These are phyloP conservation scores for Chaetops frenatus DNA, from an alignment of 2,113 vertebrate species.

Conservation along the genomic window DNA sequence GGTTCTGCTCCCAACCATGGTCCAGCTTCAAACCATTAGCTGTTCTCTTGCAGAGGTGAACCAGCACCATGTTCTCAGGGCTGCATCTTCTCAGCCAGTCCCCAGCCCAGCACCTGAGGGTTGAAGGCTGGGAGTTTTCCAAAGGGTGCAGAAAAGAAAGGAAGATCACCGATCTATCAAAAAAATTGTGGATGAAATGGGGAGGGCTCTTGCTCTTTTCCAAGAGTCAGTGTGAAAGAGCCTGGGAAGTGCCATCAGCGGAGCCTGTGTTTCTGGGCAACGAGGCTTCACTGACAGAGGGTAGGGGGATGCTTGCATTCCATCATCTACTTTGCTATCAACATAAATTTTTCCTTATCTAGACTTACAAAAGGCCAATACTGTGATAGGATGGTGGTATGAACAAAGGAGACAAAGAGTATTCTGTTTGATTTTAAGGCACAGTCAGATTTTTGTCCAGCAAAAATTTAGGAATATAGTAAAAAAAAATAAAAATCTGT, in stretches of 20 bases:
- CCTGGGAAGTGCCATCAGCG: background rate
- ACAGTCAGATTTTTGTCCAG: background rate
- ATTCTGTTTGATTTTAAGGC: background rate
- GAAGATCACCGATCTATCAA: background rate
- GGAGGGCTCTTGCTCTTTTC: background rate
- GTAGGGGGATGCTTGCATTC: background rate
- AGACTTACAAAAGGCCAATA: background rate
- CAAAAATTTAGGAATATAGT: background rate
- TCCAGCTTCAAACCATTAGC: background rate
- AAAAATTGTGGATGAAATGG: background rate
- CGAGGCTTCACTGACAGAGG: background rate
- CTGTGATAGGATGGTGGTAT: background rate
- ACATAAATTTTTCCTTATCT: background rate
- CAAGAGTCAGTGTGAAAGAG: background rate
- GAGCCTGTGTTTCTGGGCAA: background rate
- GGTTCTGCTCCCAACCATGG: background rate
- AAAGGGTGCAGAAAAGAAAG: background rate
- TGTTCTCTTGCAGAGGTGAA: background rate
- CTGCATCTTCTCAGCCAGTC: background rate
- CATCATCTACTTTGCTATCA: background rate
- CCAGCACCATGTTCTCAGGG: rapidly evolving
- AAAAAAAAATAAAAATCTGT: background rate
- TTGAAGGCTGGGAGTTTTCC: background rate
- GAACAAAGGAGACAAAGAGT: background rate
- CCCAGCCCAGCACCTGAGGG: background rate